These are phyloP conservation scores for Holacanthella duospinosa DNA, from an alignment of 2,888 invertebrate genomes.

Conservation along the genomic window DNA sequence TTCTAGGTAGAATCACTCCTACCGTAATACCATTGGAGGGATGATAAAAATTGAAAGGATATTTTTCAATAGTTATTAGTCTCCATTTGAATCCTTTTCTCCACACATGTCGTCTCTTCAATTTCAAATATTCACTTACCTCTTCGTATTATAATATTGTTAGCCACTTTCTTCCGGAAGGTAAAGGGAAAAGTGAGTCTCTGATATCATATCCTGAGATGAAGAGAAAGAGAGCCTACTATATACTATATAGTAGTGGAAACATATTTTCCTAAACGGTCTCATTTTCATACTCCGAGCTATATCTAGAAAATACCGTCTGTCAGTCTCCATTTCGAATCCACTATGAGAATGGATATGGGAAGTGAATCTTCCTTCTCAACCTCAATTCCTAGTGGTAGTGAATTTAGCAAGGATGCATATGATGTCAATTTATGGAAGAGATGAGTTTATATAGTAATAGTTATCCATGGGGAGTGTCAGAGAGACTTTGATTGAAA, in stretches of 20 bases:
- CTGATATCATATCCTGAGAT: background rate
- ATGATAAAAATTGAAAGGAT: background rate
- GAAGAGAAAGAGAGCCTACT: background rate
- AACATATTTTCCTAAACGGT: constrained; percentile 1
- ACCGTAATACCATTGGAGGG: background rate
- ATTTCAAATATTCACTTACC: constrained; percentile 1
- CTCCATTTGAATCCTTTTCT: background rate
- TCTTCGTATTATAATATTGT: background rate
- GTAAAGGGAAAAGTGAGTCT: background rate
- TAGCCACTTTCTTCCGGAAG: background rate
- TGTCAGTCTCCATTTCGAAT: constrained; percentile 1
- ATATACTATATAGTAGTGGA: background rate
- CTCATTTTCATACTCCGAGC: constrained; percentile 1
- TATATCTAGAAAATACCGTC: background rate
- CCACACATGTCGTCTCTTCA: background rate
- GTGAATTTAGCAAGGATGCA: background rate
- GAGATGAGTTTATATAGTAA: background rate
- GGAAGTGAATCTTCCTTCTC: background rate
- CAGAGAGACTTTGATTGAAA: background rate
- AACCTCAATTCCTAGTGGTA: no score
- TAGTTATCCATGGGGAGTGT: background rate
- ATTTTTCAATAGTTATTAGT: no score
- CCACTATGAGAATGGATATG: background rate
- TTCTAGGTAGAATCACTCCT: no score
- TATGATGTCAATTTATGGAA: background rate